Conservation (phyloP, 2,113 vertebrate species). For the Semnornis frantzii region DNA sequence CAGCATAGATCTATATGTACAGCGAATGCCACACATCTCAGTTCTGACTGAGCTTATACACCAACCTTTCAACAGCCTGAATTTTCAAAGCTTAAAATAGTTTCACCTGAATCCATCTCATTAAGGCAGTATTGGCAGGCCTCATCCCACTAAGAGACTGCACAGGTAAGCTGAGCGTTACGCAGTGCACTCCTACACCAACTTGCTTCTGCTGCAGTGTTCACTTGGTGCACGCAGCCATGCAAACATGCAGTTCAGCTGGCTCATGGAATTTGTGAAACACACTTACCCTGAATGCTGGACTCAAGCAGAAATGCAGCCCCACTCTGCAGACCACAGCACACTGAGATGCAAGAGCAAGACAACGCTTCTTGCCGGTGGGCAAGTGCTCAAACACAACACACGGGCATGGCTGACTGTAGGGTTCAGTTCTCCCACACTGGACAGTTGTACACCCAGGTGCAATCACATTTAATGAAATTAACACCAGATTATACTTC, state of each 20-base stretch:
- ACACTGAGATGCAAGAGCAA: not conserved
- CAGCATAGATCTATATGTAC: not conserved
- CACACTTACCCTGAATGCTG: not conserved
- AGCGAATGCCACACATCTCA: not conserved
- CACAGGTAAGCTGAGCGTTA: accelerated
- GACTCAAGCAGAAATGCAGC: not conserved
- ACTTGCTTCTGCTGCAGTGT: not conserved
- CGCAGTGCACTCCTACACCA: not conserved
- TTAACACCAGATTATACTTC: not conserved
- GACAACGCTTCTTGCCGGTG: not conserved
- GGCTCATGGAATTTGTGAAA: not conserved
- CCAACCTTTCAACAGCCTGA: not conserved
- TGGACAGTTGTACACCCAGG: accelerated
- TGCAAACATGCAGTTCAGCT: not conserved
- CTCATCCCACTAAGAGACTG: not conserved
- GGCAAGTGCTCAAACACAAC: not conserved
- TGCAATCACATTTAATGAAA: not conserved
- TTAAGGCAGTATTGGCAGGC: not conserved
- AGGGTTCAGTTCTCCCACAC: not conserved
- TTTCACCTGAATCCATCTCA: not conserved
- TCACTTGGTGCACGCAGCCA: not conserved
- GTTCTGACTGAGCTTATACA: not conserved
- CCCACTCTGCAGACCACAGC: not conserved
- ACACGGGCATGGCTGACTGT: accelerated
- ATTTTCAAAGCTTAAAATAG: not conserved